Percentiles rank a stretch among this genome's conserved stretches.
phyloP scores from a whole-genome alignment of 2,113 vertebrate species.

The Phrynocephalus versicolor region DNA sequence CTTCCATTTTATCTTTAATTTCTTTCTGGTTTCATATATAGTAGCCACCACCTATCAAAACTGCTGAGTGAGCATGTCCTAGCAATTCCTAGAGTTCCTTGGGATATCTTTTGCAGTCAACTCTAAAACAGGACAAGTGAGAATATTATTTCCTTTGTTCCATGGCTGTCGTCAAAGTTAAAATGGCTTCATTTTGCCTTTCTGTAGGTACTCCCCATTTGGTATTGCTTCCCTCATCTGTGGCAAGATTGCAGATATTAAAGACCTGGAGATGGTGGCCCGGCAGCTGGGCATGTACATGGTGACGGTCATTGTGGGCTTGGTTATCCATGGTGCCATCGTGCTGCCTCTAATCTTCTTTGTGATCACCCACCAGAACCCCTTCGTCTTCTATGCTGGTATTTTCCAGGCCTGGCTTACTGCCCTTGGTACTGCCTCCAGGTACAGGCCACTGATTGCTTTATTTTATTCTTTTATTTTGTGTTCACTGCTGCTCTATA shows the following conservation, averaged over 20 bases:
- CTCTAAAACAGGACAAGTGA: no score
- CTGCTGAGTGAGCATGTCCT: background rate
- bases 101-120: background rate
- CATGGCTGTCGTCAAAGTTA: background rate
- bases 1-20: background rate
- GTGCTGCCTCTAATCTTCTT: constrained; percentile 83
- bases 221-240: constrained; percentile 85
- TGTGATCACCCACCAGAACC: constrained; percentile 78
- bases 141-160: background rate
- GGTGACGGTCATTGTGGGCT: constrained; percentile 83
- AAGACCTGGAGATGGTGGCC: constrained; percentile 80
- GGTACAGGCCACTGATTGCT: constrained; percentile 35
- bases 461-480: no score
- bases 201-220: constrained; percentile 80
- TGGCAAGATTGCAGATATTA: constrained; percentile 84
- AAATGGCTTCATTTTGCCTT: background rate
- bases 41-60: background rate
- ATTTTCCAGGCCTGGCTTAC: constrained; percentile 89
- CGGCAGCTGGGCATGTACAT: constrained; percentile 86
- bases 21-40: background rate
- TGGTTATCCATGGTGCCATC: constrained; percentile 81
- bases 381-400: constrained; percentile 78
- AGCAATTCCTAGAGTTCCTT: background rate
- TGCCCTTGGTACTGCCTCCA: constrained; percentile 84
- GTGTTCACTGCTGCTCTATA: background rate